Evolutionary conservation across 1,140 invertebrate genomes (phyloP), one percentile per base, ranked within the genome.

Genomic region (Phenacoccus solenopsis): DNA sequence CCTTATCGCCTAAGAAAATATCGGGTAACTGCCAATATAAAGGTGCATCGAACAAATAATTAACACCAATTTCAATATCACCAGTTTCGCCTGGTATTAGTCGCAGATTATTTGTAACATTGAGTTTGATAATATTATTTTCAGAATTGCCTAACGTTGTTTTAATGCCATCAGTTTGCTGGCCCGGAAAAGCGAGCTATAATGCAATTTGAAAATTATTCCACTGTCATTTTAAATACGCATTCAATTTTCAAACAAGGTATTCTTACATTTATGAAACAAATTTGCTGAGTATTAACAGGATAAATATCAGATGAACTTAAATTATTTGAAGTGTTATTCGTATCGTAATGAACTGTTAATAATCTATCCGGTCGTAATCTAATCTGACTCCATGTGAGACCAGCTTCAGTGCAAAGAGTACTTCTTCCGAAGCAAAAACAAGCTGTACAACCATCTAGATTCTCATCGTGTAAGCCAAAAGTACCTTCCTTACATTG

Each of bases 351-450:
- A 25, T 84, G 82, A 49, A 88, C 78, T 59, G 79, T 80, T 4
- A 88, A 77, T 28, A 81, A 79, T 64, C 87, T 78, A 0, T 85
- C 81, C 56, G 83, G 79, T 67, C 84, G 76, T 28, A 87, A 81
- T 72, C 86, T 82, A 56, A 90, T 79, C 75, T 90, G 86, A 2
- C 87, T 87, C 84, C 93, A 90, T 16, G 87, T 86, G 38, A 90
- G 85, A 21, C 84, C 83, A 5, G 90, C 89, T 76, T 93, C 88
- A 38, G 83, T 83, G 77, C 93, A 96, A 35, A 84, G 79, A 0
- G 84, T 84, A 10, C 88, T 88, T 74, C 91, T 82, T 0, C 88
- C 89, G 76, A 95, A 96, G 79, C 93, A 96, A 80, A 93, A 96
- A 78, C 93, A 77, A 71, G 88, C 84, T 0, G 88, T 93, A 67